Base-by-base conservation (phyloP, 2,113 vertebrate species). In the Tragelaphus buxtoni region DNA sequence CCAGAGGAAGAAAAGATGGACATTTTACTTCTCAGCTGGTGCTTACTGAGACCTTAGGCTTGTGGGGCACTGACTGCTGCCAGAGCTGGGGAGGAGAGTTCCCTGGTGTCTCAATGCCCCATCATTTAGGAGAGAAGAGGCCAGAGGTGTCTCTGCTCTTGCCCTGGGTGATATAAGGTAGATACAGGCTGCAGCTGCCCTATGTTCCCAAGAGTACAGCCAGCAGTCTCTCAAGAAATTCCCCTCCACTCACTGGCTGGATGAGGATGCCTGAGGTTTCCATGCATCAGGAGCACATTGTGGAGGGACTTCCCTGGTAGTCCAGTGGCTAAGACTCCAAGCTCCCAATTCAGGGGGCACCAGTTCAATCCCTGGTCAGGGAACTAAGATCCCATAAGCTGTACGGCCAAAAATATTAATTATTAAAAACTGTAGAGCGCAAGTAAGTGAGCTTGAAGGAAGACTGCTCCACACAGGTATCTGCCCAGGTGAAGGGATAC, bases 201-300 rank as follows among this genome's bases (percentile, higher is more conserved):
- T 0, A 17, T 6, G 49, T 9, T n/a, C 55, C 82, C 0, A 10
- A 45, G 53, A 35, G 13, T 14, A 42, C 4, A 22, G 58, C 39
- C 63, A 4, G 13, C n/a, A 53, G 22, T 51, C 42, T 39, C 49
- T 1, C 49, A 17, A 32, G 8, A 49, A 35, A 72, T 0, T 35
- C 4, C 12, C 45, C 12, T 47, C 26, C 7, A 53, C 24, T 30
- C 30, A 63, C 5, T 11, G 9, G 77, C 30, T 17, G 51, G 22
- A 7, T 1, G 4, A 39, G 28, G 20, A 7, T 3, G 28, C 17
- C 13, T 0, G 1, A 28, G 45, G 24, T 24, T 9, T 58, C 86
- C 76, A 79, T 0, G 3, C 47, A n/a, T 49, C 47, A n/a, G 47
- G 5, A 79, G 30, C 47, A 49, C 4, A 32, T 49, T 30, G 42